Base-by-base conservation (phyloP, 2,888 invertebrate genomes). In the Drosophila tanythrix region DNA sequence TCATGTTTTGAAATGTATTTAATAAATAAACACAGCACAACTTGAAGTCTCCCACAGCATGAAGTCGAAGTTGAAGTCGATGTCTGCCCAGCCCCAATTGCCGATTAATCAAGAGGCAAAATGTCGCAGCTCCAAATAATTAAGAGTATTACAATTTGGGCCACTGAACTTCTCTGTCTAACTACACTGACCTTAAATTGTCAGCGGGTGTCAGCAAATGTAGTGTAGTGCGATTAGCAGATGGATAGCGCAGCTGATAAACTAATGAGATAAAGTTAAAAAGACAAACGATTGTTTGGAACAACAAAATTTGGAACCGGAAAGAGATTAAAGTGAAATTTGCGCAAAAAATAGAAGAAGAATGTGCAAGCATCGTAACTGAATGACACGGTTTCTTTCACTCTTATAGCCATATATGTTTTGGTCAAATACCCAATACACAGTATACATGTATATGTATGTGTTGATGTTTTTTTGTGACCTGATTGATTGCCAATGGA, bases 401-500 rank as follows among this genome's bases (percentile, higher is more conserved):
- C 33, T 64, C 33, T 50, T 38, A 38, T 58, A 50, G 51, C 35
- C 46, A 52, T 27, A 31, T 61, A 36, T 46, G 38, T 53, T 48
- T 48, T 21, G 35, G 15, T 11, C 35, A 57, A 29, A 48, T 57
- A 74, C 27, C 29, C 48, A 11, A 11, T 4, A 27, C n/a, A 13
- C 7, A 4, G 15, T 56, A 62, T 74, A 56, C 48, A 60, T 68
- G 68, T 63, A 43, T 51, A 33, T 58, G 46, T 61, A 55, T 61
- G 52, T 25, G 31, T 61, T 56, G 35, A 46, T 40, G 31, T 56
- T 18, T 10, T 18, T 3, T 62, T 75, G 74, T 73, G 74, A 75
- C 51, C 66, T 75, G 83, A 88, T 83, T 86, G 82, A 69, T 53
- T 70, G 75, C 64, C 66, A 61, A 72, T 61, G 46, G 62, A 58